These are phyloP conservation scores for Oceanites oceanicus DNA, from an alignment of 2,113 vertebrate species.

Conservation along the genomic window DNA sequence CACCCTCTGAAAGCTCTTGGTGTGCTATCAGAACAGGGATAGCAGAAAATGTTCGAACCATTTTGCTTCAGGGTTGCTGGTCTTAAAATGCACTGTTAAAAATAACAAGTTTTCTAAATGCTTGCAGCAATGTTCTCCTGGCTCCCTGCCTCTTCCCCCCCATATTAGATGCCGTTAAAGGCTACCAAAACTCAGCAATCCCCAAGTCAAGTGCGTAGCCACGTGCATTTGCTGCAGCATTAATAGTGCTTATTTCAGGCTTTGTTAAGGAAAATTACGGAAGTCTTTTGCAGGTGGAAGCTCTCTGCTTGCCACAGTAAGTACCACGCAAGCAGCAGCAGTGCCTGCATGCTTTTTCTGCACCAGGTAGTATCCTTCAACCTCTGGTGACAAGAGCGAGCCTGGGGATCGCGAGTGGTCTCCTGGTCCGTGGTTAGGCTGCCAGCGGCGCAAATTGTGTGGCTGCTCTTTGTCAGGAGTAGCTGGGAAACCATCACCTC, in stretches of 20 bases:
- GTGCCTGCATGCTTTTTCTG: rapidly evolving
- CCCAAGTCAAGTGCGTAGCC: not conserved
- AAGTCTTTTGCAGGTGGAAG: not conserved
- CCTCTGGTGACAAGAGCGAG: not conserved
- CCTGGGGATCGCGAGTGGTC: not conserved
- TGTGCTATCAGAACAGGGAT: not conserved
- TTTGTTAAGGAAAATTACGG: not conserved
- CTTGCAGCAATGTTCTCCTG: not conserved
- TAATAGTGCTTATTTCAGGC: not conserved
- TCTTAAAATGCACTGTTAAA: not conserved
- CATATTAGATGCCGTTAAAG: not conserved
- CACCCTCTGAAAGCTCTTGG: not conserved
- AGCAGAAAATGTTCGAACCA: not conserved
- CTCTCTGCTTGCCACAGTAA: not conserved
- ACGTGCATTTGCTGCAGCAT: not conserved
- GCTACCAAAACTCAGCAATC: not conserved
- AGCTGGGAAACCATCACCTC: not conserved
- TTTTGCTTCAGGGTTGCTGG: not conserved
- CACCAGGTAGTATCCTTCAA: not conserved
- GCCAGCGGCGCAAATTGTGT: too few relatives aligned
- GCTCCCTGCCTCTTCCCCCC: not conserved
- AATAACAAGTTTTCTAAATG: not conserved
- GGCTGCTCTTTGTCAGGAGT: not conserved
- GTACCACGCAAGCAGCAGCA: not conserved
- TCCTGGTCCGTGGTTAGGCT: not conserved